Conservation (phyloP, 1,140 invertebrate species). For the Drosophila ironensis region DNA sequence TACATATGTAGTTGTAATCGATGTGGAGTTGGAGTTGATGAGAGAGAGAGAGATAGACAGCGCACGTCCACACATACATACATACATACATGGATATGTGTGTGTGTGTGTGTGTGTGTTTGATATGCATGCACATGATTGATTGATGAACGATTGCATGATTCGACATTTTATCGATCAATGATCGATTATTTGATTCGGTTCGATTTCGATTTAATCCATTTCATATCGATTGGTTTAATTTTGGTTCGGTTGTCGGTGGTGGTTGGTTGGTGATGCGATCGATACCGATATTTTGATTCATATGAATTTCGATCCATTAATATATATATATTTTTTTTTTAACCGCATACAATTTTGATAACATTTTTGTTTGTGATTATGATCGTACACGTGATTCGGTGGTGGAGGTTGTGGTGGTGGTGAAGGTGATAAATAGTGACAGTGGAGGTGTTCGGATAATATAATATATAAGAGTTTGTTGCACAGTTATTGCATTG, state of each 20-base stretch:
- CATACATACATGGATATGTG: conserved; percentile 39
- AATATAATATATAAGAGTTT: conserved; percentile 34
- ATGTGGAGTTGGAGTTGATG: conserved; percentile 53
- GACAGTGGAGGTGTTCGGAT: conserved; percentile 18
- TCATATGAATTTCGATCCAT: no score
- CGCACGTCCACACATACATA: conserved; percentile 51
- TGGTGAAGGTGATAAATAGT: neutral
- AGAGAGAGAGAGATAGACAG: conserved; percentile 38
- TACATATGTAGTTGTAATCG: conserved; percentile 60
- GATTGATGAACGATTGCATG: conserved; percentile 19
- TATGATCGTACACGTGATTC: conserved; percentile 20
- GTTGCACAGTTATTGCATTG: conserved; percentile 51
- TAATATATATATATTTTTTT: no score
- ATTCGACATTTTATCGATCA: conserved; percentile 21
- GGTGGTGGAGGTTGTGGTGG: conserved; percentile 20
- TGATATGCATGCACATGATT: conserved; percentile 37
- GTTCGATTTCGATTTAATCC: no score
- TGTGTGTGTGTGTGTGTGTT: conserved; percentile 24
- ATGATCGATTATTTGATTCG: conserved; percentile 15
- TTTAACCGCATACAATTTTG: conserved; percentile 8
- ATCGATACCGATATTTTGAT: no score
- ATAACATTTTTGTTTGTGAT: no score
- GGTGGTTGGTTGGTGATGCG: no score
- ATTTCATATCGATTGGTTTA: conserved; percentile 14
- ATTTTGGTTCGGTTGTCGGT: conserved; percentile 20